A percentile compares a stretch with the other conserved stretches of the same genome.
These are phyloP conservation scores for Rhabdornis inornatus DNA, from an alignment of 2,113 vertebrate species.

Conservation along the genomic window DNA sequence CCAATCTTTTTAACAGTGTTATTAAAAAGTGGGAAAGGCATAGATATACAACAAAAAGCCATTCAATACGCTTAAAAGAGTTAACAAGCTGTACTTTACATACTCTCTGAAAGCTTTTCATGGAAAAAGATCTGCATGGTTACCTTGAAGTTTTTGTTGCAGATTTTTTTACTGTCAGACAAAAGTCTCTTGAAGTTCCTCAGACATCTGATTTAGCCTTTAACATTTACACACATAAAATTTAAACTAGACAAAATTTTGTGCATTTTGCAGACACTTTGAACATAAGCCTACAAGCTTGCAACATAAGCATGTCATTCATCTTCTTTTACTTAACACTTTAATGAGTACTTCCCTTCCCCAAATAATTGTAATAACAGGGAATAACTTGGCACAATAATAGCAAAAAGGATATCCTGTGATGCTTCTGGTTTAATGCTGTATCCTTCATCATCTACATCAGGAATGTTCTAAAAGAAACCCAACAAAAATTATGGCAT, in stretches of 20 bases:
- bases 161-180: not conserved
- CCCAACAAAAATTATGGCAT: not conserved
- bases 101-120: not conserved
- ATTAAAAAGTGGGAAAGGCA: not conserved
- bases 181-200: not conserved
- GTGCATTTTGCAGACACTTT: not conserved
- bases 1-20: not conserved
- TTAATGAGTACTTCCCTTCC: not conserved
- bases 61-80: not conserved
- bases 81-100: not conserved
- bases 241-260: not conserved
- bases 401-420: conserved; percentile 86
- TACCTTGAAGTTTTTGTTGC: not conserved
- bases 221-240: not conserved
- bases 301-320: not conserved
- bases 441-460: conserved; percentile 92
- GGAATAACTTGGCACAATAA: not conserved
- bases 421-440: conserved; percentile 88
- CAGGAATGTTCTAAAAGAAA: conserved; percentile 82
- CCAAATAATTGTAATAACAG: not conserved
- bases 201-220: not conserved
- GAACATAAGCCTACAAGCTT: not conserved
- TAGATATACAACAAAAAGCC: not conserved
- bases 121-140: not conserved
- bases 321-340: not conserved